phyloP scores from a whole-genome alignment of 2,113 vertebrate species.

The Poicephalus gulielmi region DNA sequence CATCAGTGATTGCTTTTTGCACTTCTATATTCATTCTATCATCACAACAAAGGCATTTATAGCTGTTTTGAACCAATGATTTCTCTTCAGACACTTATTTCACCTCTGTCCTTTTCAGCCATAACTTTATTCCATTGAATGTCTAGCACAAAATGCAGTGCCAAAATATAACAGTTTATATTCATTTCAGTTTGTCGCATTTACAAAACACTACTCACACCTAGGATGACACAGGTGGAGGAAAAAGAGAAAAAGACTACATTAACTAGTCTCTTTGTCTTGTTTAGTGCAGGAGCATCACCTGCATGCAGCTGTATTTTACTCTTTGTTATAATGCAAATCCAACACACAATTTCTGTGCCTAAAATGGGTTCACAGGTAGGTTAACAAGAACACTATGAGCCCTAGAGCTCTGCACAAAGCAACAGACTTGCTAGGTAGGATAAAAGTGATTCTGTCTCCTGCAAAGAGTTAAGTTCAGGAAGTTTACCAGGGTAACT shows the following conservation, averaged over 20 bases:
- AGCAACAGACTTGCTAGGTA: neutral
- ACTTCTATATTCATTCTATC: neutral
- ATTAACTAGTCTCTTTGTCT: neutral
- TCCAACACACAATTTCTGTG: neutral
- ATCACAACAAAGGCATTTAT: slow-evolving; percentile 16
- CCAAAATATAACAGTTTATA: neutral
- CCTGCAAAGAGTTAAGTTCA: neutral
- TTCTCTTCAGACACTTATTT: neutral
- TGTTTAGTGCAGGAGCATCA: neutral
- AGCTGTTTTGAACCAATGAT: neutral
- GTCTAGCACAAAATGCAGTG: accelerated
- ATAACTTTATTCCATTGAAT: neutral
- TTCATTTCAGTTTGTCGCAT: neutral
- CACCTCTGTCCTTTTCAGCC: neutral
- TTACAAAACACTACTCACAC: neutral
- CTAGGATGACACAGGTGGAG: neutral
- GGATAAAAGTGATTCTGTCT: neutral
- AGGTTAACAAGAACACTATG: neutral
- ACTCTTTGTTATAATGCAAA: neutral
- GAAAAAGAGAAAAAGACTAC: neutral
- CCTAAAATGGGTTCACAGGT: neutral
- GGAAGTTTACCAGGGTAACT: neutral
- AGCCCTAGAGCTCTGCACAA: neutral
- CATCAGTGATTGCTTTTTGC: neutral
- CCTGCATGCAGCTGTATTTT: neutral